Base-by-base conservation (phyloP, 2,888 invertebrate genomes). In the Hypomecis atomaria region DNA sequence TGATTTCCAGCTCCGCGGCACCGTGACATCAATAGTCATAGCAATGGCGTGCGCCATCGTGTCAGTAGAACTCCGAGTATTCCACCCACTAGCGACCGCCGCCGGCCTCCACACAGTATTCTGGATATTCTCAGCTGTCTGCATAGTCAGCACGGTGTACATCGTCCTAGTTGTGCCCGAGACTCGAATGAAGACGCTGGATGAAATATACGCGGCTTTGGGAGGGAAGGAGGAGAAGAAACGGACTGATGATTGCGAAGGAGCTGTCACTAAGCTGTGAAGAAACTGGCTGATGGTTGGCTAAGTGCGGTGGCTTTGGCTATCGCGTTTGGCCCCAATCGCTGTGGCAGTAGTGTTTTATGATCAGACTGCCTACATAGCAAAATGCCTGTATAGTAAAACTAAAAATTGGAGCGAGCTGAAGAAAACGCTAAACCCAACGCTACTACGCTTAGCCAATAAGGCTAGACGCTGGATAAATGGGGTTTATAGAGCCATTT, bases 11-110 rank as follows among this genome's bases (percentile, higher is more conserved):
- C 82, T 89, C 6, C 87, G 92, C 2, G 91, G 92, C 37, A 91
- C 91, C 5, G 90, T 92, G 0, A 92, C 91, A 0, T 85, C 92
- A 0, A 85, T 91, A 23, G 89, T 91, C 0, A 92, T 91, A 43
- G 84, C 92, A 0, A 87, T 89, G 69, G 88, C 90, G 0, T 91
- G 91, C 65, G 84, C 82, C 0, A 75, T 91, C 1, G 90, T 90
- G 42, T 90, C 91, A 0, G 71, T 91, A 0, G 84, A 90, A 56
- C 83, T 92, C 0, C 71, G 90, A n/a, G 81, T 88, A 5, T 92
- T 92, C 80, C 90, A 92, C 7, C 91, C 91, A 0, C 69, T 92
- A 4, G 86, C 85, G 0, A 67, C 76, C 4, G 72, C 83, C 0
- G 81, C 85, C 0, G 92, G 92, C 0, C 78, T 92, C 0, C 78